Conservation (phyloP, 2,797 vertebrate species). For the Fringilla coelebs region DNA sequence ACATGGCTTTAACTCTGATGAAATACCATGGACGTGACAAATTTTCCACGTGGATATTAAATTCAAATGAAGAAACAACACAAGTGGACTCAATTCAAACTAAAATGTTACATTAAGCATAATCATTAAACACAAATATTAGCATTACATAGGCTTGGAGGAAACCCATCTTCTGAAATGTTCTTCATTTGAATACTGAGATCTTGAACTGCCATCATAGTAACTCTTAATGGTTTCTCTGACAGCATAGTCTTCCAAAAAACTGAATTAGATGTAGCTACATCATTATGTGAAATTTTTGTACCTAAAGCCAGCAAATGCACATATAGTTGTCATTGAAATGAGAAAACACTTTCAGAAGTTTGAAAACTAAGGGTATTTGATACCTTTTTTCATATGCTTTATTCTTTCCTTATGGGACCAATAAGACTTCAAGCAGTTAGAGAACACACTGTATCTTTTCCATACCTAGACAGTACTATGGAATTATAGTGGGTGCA, state of each 20-base stretch:
- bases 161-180: slow-evolving; percentile 58
- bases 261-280: slow-evolving; percentile 1
- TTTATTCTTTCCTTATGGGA: neutral
- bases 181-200: slow-evolving; percentile 61
- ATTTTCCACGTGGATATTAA: slow-evolving; percentile 63
- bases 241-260: slow-evolving; percentile 37
- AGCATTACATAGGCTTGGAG: slow-evolving; percentile 10
- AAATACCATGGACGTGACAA: slow-evolving; percentile 63
- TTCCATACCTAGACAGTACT: neutral
- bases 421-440: neutral
- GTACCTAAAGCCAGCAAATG: neutral
- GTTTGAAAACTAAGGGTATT: neutral
- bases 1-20: slow-evolving; percentile 56
- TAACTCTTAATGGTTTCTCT: slow-evolving; percentile 54
- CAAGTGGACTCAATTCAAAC: slow-evolving; percentile 52
- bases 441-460: neutral
- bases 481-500: neutral
- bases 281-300: neutral
- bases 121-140: slow-evolving; percentile 5
- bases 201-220: slow-evolving; percentile 50
- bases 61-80: slow-evolving; percentile 55
- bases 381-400: neutral
- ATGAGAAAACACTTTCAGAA: neutral
- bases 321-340: neutral
- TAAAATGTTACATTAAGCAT: neutral